A percentile compares a stretch with the other conserved stretches of the same genome.
Conservation (phyloP, 23 tunicate genomes). For the Halocynthia aurantium region DNA sequence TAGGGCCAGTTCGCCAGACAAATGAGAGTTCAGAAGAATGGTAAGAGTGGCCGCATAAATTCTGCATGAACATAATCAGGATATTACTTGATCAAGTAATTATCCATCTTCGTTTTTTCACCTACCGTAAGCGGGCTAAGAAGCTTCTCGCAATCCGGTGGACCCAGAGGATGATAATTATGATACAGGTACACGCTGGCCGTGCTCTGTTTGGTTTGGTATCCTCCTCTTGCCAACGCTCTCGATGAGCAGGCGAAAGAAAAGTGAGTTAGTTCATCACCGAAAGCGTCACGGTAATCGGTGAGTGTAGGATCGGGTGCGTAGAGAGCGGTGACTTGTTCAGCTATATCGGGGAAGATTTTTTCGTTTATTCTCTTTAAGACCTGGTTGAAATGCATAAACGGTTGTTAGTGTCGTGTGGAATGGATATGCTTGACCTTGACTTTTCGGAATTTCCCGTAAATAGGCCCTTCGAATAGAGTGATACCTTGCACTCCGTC, state of each 20-base stretch:
- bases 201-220: constrained; percentile 21
- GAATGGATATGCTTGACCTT: no score
- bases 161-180: constrained; percentile 56
- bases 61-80: not conserved
- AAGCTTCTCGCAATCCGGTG: constrained; percentile 50
- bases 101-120: not conserved
- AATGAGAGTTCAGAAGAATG: constrained; percentile 59
- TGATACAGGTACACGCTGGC: constrained; percentile 42
- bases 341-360: constrained; percentile 57
- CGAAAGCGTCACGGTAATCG: constrained; percentile 62
- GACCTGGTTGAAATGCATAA: constrained; percentile 4
- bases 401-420: no score
- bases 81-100: no score
- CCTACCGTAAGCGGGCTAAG: constrained; percentile 51
- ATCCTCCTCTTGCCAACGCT: constrained; percentile 32
- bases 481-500: no score
- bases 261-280: constrained; percentile 58
- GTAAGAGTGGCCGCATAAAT: constrained; percentile 49
- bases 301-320: constrained; percentile 60
- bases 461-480: no score
- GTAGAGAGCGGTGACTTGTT: constrained; percentile 33
- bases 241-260: constrained; percentile 72
- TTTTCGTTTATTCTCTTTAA: constrained; percentile 38
- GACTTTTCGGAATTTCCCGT: no score
- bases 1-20: constrained; percentile 64